Evolutionary conservation across 64 coral and sea anemone genomes (phyloP), one percentile per base, ranked within the genome.

Genomic region (Hydrozoanthus tunicans): DNA sequence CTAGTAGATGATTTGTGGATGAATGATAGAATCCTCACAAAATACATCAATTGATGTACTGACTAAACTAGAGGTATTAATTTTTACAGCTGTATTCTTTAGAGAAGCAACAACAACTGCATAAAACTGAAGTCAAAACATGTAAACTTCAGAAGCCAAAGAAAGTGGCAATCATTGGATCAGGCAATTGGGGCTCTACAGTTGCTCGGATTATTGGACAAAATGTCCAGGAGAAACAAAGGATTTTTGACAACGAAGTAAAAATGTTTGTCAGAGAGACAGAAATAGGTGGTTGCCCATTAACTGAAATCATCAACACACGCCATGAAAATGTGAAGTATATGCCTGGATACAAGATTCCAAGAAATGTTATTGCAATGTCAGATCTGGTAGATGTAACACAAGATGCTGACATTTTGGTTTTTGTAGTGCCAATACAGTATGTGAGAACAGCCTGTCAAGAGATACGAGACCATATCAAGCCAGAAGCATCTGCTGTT

Each of bases 191-290:
- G 89, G 89, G 89, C 0, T 90, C 89, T 7, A 73, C 77, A 6
- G 23, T 90, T 80, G 89, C 89, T 23, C 43, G 78, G 14, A 80
- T 90, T 70, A 90, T 90, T 90, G 89, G 89, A 56, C 74, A 90
- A n/a, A 90, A 90, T 70, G 78, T 81, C 12, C 3, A 68, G 12
- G 64, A 80, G 6, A 79, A 79, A 56, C 64, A 78, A 26, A 13
- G 65, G 1, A 65, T 79, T 0, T 90, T 90, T 81, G 24, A 90
- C 43, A 70, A 62, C 6, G 23, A 90, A 65, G 89, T 90, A 6
- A 78, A 90, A 90, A 90, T 90, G 89, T 90, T 78, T 66, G 89
- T 90, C 17, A 65, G 78, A 67, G 89, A 90, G 54, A 81, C 74
- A 80, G 78, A 90, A 80, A 64, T 90, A 53, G 60, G 14, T 68